Base-by-base conservation (phyloP, 2,797 vertebrate species). In the Buceros bicornis region DNA sequence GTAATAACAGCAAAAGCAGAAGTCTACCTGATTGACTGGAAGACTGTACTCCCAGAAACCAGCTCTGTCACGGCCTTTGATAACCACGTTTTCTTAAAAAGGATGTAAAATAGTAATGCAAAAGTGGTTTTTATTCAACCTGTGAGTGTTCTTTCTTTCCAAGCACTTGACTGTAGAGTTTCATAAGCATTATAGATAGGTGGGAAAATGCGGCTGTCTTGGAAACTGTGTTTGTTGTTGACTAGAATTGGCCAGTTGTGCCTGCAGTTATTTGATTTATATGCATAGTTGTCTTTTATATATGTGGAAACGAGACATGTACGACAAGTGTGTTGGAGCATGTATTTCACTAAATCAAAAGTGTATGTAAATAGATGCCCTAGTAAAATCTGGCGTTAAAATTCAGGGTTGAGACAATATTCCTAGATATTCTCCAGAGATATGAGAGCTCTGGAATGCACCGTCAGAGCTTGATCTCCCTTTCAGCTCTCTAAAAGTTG, bases 1-100 rank as follows among this genome's bases (percentile, higher is more conserved):
- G 78, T 37, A 87, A 83, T 71, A 86, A 19, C 43, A 94, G 84
- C 80, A 93, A 94, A 92, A 92, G 43, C 22, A 91, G 95, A 97
- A 61, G 51, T 51, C 70, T 88, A 20, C 66, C n/a, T 79, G 67
- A 28, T 17, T 61, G 64, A 53, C 35, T 20, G 69, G 56, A 79
- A 89, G 78, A 48, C 6, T 15, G 2, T 4, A 4, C 21, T 83
- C 20, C 7, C 28, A 40, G 43, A 33, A 65, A 53, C 5, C 1
- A 48, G 13, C 20, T 76, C 72, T 81, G 67, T 65, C n/a, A 77
- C 67, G 56, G 73, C 20, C 13, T 31, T 77, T 67, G 40, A 31
- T 37, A 57, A 60, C 4, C 3, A 11, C 8, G 3, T 80, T 82
- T 78, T 72, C 14, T 65, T 31, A 2, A 53, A 78, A 80, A 57